These are phyloP conservation scores for Gallinago undulata DNA, from an alignment of 2,113 vertebrate genomes.

Conservation along the genomic window DNA sequence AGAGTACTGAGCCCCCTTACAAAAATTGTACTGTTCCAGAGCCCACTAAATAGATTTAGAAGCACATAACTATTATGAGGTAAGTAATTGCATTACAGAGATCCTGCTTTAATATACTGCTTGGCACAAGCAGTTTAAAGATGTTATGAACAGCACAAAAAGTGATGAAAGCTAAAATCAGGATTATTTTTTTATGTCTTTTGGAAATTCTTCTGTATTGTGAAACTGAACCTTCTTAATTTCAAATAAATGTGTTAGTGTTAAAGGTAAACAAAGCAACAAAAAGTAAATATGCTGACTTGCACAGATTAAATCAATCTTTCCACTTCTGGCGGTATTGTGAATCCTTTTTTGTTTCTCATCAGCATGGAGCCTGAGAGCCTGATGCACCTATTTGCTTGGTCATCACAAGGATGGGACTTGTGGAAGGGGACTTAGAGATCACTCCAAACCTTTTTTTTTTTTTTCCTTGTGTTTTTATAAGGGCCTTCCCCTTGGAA, in stretches of 20 bases:
- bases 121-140: background rate
- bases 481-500: background rate
- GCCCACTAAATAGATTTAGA: conserved; percentile 12
- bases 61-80: background rate
- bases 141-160: background rate
- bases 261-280: background rate
- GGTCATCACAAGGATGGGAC: background rate
- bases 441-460: background rate
- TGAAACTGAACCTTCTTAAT: background rate
- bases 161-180: background rate
- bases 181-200: background rate
- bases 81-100: background rate
- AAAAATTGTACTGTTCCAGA: background rate
- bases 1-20: background rate
- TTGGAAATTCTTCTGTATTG: background rate
- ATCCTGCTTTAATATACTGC: background rate
- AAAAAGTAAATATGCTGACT: background rate
- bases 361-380: background rate
- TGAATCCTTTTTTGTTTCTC: background rate
- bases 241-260: background rate
- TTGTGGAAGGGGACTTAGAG: background rate
- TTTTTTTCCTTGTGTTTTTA: too few relatives aligned
- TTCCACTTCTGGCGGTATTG: background rate
- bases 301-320: background rate
- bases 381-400: background rate